Evolutionary conservation across 2,113 vertebrate species (phyloP).

Genomic region (Vanacampus margaritifer): DNA sequence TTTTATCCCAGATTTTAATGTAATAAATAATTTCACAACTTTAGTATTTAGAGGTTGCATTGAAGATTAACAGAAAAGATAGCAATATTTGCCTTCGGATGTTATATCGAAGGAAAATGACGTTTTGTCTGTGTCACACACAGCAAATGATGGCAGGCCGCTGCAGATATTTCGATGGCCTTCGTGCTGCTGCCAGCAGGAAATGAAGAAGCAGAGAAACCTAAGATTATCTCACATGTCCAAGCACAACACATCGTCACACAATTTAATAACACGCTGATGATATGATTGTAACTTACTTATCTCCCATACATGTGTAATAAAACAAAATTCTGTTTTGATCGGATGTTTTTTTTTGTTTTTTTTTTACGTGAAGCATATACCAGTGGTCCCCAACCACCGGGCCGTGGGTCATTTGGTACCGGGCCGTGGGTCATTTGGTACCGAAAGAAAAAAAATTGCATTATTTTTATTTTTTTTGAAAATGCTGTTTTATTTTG

Average conservation of each 20-base stretch:
- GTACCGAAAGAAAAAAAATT: no score
- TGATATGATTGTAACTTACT: slow-evolving; percentile 14
- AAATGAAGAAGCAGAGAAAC: slow-evolving; percentile 36
- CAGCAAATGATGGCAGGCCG: slow-evolving; percentile 8
- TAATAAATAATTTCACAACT: neutral
- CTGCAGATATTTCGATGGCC: slow-evolving; percentile 12
- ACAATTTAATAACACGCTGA: slow-evolving; percentile 20
- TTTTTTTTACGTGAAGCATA: no score
- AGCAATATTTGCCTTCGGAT: neutral
- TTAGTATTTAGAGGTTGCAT: neutral
- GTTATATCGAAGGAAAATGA: neutral
- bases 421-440: no score
- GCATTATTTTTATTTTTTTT: no score
- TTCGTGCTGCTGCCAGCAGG: slow-evolving; percentile 30
- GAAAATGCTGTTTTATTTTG: no score
- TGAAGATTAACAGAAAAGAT: neutral
- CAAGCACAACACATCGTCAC: slow-evolving; percentile 6
- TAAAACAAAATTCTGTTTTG: neutral
- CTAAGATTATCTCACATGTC: slow-evolving; percentile 15
- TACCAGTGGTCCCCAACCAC: no score
- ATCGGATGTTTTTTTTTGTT: slow-evolving; percentile 1
- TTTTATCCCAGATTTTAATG: no score
- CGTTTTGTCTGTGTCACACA: neutral
- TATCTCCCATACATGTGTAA: neutral
- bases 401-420: no score